A percentile compares a stretch with the other conserved stretches of the same genome.
Evolutionary conservation across 2,888 invertebrate genomes (phyloP).

Genomic region (Epirrhoe alternata): DNA sequence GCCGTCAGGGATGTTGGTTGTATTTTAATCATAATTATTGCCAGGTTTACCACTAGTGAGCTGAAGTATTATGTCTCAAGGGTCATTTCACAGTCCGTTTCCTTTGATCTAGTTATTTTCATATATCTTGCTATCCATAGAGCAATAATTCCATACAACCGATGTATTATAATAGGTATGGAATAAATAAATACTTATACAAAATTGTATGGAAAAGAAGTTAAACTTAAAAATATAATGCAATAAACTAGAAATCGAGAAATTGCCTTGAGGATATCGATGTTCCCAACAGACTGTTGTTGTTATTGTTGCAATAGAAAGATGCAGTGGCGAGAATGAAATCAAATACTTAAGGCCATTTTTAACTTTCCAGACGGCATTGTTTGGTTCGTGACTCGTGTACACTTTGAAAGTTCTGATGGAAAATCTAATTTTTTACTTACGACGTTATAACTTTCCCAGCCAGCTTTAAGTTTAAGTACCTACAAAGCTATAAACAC

Average conservation of each 20-base stretch:
- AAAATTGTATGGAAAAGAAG: too few relatives aligned
- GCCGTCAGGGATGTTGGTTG: conserved; percentile 14
- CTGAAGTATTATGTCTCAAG: not conserved
- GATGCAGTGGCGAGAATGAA: not conserved
- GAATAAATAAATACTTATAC: too few relatives aligned
- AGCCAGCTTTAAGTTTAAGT: not conserved
- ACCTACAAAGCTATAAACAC: too few relatives aligned
- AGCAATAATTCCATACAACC: too few relatives aligned
- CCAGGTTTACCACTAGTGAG: not conserved
- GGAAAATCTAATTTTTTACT: not conserved
- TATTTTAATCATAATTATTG: not conserved
- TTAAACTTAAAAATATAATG: too few relatives aligned
- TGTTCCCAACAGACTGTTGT: too few relatives aligned
- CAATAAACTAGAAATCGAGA: too few relatives aligned
- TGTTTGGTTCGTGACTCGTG: not conserved
- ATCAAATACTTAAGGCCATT: not conserved
- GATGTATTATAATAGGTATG: too few relatives aligned
- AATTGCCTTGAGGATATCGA: not conserved
- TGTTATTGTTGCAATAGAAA: not conserved
- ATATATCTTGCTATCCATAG: too few relatives aligned
- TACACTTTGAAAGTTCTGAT: not conserved
- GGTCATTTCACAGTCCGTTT: not conserved
- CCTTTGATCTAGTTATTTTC: not conserved
- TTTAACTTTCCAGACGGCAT: not conserved
- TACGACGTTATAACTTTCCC: not conserved